Conservation (phyloP, 1,140 invertebrate genomes). For the Heliconius eleuchia region DNA sequence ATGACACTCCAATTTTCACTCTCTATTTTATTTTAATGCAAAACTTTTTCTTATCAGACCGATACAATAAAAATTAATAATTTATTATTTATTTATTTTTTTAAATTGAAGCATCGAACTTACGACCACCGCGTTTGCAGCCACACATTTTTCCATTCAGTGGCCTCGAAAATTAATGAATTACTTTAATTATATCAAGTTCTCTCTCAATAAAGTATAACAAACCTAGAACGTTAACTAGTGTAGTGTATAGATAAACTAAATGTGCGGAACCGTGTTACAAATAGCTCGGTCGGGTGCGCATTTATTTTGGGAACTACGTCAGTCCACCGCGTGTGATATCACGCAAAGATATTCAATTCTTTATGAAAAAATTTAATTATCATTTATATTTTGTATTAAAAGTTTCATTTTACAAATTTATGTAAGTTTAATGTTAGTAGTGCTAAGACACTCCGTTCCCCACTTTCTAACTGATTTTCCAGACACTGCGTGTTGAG, state of each 20-base stretch:
- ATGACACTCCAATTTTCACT: too few species aligned
- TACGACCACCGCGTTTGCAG: background rate
- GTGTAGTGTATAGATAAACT: background rate
- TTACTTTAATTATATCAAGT: background rate
- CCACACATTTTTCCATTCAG: too few species aligned
- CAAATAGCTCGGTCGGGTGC: constrained; percentile 2
- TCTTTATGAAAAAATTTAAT: background rate
- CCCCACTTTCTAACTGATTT: too few species aligned
- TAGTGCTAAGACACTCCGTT: too few species aligned
- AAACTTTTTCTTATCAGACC: background rate
- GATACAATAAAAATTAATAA: background rate
- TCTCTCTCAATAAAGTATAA: background rate
- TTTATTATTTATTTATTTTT: too few species aligned
- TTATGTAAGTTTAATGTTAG: too few species aligned
- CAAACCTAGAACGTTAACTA: background rate
- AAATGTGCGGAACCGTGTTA: background rate
- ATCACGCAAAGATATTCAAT: background rate
- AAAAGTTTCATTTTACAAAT: background rate
- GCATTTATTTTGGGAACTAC: constrained; percentile 1
- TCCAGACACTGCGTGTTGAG: too few species aligned
- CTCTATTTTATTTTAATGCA: too few species aligned
- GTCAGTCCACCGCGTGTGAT: background rate
- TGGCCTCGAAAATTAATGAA: background rate
- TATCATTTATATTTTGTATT: background rate
- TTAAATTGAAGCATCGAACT: background rate